Base-by-base conservation (phyloP, 2,888 invertebrate genomes). In the Microchrysa polita region DNA sequence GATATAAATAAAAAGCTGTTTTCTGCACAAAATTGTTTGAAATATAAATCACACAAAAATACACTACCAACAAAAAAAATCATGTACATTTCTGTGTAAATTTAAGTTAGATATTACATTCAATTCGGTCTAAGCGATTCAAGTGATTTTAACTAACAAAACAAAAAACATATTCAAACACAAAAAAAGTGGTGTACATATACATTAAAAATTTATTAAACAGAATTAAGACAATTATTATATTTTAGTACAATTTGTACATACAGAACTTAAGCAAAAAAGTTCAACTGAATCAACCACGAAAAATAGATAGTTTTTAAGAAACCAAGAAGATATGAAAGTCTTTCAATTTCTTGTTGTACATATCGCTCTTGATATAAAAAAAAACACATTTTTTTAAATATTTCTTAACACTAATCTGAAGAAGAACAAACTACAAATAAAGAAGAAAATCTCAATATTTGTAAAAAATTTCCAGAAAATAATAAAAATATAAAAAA, bases 21-120 rank as follows among this genome's bases (percentile, higher is more conserved):
- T 69, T 57, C 69, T 69, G 69, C 69, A 69, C 69, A 69, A 69
- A 69, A 22, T 69, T 57, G 55, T 69, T 69, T 40, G 14, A 40
- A 69, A 27, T 48, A n/a, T n/a, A 48, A n/a, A 48, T 12, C 16
- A 48, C 16, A 48, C 27, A 7, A 34, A 34, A 34, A 34, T 9
- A n/a, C n/a, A n/a, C n/a, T n/a, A n/a, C n/a, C 10, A 16, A 55
- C 23, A 22, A 23, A 59, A 59, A 34, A 48, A 48, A 48, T 48
- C 48, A n/a, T 48, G 48, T 48, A 48, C 12, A 48, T 48, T 48
- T 48, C 12, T 10, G 48, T 10, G 48, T 48, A 48, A n/a, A 48
- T 48, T 48, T 48, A 48, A 48, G 48, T 48, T 48, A 48, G 48
- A 48, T n/a, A 48, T 48, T 48, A 34, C 7, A n/a, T n/a, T n/a